A percentile compares a stretch with the other conserved stretches of the same genome.
Evolutionary conservation across 2,888 invertebrate genomes (phyloP).

Genomic region (Diogma glabrata): DNA sequence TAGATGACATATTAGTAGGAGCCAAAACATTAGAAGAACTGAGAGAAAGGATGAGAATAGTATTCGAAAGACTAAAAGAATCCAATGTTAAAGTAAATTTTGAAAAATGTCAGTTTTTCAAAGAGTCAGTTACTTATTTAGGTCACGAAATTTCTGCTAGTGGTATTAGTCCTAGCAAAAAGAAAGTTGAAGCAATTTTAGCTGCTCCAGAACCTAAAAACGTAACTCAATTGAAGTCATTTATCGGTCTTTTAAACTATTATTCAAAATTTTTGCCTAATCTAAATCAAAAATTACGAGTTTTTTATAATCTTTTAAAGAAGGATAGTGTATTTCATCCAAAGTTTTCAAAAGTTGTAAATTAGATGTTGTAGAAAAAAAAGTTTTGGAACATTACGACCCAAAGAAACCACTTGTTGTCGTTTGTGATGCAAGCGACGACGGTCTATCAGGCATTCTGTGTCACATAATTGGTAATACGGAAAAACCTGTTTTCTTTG

Average conservation of each 20-base stretch:
- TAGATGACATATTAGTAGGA: slow-evolving; percentile 6
- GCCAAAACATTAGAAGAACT: background rate
- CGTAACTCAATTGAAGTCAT: background rate
- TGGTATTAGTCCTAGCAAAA: background rate
- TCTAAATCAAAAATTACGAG: background rate
- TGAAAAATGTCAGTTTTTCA: too few species aligned
- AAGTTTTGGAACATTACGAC: background rate
- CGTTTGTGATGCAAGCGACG: background rate
- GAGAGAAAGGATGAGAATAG: background rate
- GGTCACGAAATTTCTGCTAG: background rate
- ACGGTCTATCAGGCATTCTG: background rate
- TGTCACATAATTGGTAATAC: background rate
- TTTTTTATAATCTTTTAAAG: background rate
- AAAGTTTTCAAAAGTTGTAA: background rate
- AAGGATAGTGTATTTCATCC: background rate
- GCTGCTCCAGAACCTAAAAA: slow-evolving; percentile 1
- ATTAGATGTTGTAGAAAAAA: background rate
- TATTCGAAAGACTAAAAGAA: background rate
- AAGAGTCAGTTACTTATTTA: too few species aligned
- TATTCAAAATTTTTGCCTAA: background rate
- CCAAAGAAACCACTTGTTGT: background rate
- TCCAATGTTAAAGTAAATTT: background rate
- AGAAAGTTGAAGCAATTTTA: slow-evolving; percentile 5
- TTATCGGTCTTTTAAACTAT: slow-evolving; percentile 4
- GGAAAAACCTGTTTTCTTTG: background rate